Evolutionary conservation across 2,797 vertebrate species (phyloP), one percentile per base, ranked within the genome.

Genomic region (Pelodytes ibericus): DNA sequence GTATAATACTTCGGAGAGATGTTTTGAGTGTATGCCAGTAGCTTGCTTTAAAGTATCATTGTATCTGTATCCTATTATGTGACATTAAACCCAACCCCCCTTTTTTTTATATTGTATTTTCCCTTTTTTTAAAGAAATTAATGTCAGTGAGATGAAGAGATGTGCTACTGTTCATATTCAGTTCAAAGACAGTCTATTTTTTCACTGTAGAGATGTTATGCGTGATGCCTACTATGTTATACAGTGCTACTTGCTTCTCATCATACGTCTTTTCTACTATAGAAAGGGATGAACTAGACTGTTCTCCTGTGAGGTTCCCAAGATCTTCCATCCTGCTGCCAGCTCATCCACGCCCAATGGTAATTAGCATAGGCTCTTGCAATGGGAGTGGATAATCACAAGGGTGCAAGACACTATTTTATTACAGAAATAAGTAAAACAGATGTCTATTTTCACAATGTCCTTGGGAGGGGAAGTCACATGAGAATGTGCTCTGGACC

Each of bases 131-230:
- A 70, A 85, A 85, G 81, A 86, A 83, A 88, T 89, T 83, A 84
- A 90, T 87, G 81, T 88, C 85, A 73, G 90, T 65, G 78, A 81
- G 86, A 85, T 87, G 84, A 84, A 88, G 81, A 83, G 71, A 82
- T 73, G 81, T 89, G 92, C 91, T 94, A 93, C 91, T 95, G 93
- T 95, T 94, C 94, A 93, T 93, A 92, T 95, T 96, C 90, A 89
- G 92, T 95, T 95, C 79, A 94, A 94, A 95, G 92, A 95, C 94
- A 92, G 95, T 95, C 93, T 96, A 94, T 95, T 95, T 96, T 98
- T 97, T 96, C 96, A 95, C 94, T 88, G 90, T 94, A 93, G 94
- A 94, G 92, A 90, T 87, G 88, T 91, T 93, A 85, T 70, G 88
- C 91, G 92, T 90, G 92, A 90, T 85, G 81, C 84, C 83, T 79